Percentiles rank a stretch among this genome's conserved stretches.
Evolutionary conservation across 2,888 invertebrate species (phyloP).

Genomic region (Xestoiulus laeticollis): DNA sequence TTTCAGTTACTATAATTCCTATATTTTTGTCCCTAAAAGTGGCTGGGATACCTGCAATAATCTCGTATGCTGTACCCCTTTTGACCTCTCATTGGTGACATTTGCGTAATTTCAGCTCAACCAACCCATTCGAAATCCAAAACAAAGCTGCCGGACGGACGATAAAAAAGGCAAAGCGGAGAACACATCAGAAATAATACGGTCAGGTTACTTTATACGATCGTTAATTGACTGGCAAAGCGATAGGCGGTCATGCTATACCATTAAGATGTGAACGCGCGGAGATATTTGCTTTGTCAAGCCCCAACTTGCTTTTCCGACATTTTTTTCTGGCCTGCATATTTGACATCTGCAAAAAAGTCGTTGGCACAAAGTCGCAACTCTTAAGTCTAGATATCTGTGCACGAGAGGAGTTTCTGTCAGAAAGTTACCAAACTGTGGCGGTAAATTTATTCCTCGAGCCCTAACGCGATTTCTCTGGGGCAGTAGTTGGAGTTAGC

Average conservation of each 20-base stretch:
- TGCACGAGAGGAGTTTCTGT: background rate
- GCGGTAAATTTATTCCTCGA: background rate
- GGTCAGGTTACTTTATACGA: background rate
- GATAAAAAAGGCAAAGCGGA: conserved; percentile 13
- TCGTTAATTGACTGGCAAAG: background rate
- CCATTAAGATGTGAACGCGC: background rate
- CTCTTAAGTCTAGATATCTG: background rate
- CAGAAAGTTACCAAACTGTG: background rate
- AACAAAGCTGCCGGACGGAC: background rate
- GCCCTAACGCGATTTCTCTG: background rate
- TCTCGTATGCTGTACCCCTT: background rate
- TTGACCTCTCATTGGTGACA: background rate
- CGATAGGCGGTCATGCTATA: background rate
- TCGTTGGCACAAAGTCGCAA: background rate
- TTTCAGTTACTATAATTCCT: too few species aligned
- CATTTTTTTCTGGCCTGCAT: background rate
- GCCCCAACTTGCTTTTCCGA: background rate
- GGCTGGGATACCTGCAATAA: too few species aligned
- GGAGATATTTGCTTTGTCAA: background rate
- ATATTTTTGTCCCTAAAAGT: too few species aligned
- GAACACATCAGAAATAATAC: conserved; percentile 18
- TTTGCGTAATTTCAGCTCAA: conserved; percentile 9
- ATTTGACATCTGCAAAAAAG: background rate
- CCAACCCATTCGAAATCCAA: background rate
- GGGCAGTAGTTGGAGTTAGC: background rate